Percentiles rank a stretch among this genome's conserved stretches.
phyloP scores from a whole-genome alignment of 2,888 invertebrate genomes.

The Agonopterix alstromeriana region DNA sequence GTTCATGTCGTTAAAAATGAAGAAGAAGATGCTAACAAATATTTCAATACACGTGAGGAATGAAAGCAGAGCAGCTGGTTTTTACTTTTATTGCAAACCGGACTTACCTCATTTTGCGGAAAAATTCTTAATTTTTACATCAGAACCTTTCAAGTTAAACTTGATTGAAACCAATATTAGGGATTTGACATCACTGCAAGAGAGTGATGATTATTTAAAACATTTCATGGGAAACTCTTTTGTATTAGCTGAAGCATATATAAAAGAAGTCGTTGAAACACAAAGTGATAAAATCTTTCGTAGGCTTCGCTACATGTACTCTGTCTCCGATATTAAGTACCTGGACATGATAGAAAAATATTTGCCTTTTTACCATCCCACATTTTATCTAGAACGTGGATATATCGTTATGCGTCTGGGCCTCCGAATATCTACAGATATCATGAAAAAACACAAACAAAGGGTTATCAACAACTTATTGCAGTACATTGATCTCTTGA shows the following conservation, averaged over 20 bases:
- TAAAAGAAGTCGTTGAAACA: conserved; percentile 4
- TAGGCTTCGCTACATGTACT: conserved; percentile 20
- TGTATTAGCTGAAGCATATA: conserved; percentile 22
- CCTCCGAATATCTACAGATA: conserved; percentile 25
- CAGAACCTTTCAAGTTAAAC: conserved; percentile 35
- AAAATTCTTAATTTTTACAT: conserved; percentile 38
- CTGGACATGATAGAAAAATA: conserved; percentile 25
- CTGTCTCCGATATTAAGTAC: conserved; percentile 19
- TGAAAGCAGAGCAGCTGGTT: conserved; percentile 26
- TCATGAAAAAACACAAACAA: conserved; percentile 36
- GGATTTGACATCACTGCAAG: background rate
- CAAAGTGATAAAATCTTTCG: conserved; percentile 8
- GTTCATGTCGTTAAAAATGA: conserved; percentile 48
- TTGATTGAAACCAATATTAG: conserved; percentile 15
- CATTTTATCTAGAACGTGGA: too few species aligned
- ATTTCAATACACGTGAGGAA: conserved; percentile 29
- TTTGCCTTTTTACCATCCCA: too few species aligned
- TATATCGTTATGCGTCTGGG: too few species aligned
- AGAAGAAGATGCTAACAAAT: conserved; percentile 33
- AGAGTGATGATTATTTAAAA: background rate
- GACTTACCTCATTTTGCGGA: conserved; percentile 25
- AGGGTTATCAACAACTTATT: conserved; percentile 29
- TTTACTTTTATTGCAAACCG: conserved; percentile 36
- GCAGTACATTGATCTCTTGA: conserved; percentile 30
- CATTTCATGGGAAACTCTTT: conserved; percentile 34